A percentile compares a stretch with the other conserved stretches of the same genome.
These are phyloP conservation scores for Spodoptera frugiperda DNA, from an alignment of 1,140 invertebrate genomes.

Conservation along the genomic window DNA sequence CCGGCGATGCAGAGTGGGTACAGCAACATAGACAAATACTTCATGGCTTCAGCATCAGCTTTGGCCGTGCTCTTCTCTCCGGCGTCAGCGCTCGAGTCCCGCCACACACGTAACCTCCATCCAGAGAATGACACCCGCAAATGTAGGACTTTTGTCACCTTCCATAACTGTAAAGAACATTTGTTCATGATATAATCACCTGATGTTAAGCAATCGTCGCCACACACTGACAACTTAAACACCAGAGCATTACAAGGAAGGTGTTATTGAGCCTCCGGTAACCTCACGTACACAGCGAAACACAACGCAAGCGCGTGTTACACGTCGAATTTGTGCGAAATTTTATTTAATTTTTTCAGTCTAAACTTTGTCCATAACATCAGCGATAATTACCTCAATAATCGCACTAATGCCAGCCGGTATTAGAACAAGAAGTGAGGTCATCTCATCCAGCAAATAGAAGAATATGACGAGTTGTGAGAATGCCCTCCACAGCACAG, in stretches of 20 bases:
- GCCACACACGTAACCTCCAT: slow-evolving; percentile 78
- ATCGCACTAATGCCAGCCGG: slow-evolving; percentile 94
- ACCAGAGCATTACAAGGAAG: too few relatives aligned
- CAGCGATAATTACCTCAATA: slow-evolving; percentile 90
- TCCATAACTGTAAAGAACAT: slow-evolving; percentile 92
- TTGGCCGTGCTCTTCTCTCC: slow-evolving; percentile 93
- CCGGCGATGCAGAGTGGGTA: slow-evolving; percentile 95
- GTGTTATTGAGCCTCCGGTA: too few relatives aligned
- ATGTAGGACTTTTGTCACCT: slow-evolving; percentile 96
- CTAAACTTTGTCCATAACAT: too few relatives aligned
- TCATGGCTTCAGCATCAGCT: slow-evolving; percentile 96
- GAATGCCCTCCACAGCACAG: slow-evolving; percentile 96
- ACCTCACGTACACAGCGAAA: too few relatives aligned
- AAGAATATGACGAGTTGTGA: slow-evolving; percentile 97
- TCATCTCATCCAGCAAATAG: slow-evolving; percentile 97
- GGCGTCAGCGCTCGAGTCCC: slow-evolving; percentile 81
- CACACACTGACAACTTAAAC: too few relatives aligned
- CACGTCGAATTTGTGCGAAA: too few relatives aligned
- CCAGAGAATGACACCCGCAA: slow-evolving; percentile 87
- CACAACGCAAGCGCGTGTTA: too few relatives aligned
- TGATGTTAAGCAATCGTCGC: too few relatives aligned
- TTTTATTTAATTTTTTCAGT: too few relatives aligned
- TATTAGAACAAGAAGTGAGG: slow-evolving; percentile 95
- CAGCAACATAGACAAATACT: slow-evolving; percentile 95
- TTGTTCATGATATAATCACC: too few relatives aligned